These are phyloP conservation scores for Icerya purchasi DNA, from an alignment of 2,888 invertebrate genomes.

Conservation along the genomic window DNA sequence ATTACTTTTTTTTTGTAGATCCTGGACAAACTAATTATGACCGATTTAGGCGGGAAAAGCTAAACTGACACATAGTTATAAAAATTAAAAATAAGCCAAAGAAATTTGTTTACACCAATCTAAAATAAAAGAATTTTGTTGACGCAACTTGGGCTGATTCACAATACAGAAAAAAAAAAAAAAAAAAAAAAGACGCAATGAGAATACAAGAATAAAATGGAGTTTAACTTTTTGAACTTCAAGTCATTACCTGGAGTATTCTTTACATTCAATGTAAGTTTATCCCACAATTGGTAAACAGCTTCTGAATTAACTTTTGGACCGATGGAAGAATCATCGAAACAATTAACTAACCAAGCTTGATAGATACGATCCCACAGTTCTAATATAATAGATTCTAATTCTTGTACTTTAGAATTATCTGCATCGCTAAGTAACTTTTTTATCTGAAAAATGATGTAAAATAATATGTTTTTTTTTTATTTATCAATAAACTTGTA, in stretches of 20 bases:
- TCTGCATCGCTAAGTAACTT: slow-evolving; percentile 66
- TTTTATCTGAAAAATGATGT: no score
- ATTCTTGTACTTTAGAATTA: slow-evolving; percentile 50
- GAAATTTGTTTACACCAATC: no score
- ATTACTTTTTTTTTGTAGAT: no score
- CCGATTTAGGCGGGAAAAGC: no score
- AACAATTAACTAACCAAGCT: slow-evolving; percentile 61
- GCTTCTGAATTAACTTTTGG: slow-evolving; percentile 53
- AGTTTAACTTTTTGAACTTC: no score
- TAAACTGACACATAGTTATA: no score
- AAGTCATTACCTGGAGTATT: slow-evolving; percentile 44
- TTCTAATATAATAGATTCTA: slow-evolving; percentile 74
- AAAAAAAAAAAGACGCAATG: slow-evolving; percentile 21
- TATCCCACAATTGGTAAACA: slow-evolving; percentile 49
- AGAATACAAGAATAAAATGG: background rate
- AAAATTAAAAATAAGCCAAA: no score
- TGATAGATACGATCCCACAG: slow-evolving; percentile 87
- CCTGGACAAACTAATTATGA: no score
- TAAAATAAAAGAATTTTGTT: no score
- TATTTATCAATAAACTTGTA: no score
- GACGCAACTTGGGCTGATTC: no score
- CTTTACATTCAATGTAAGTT: slow-evolving; percentile 44
- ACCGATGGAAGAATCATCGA: slow-evolving; percentile 32
- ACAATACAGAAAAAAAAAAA: background rate
- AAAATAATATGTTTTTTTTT: no score